Evolutionary conservation across 2,888 invertebrate species (phyloP).

Genomic region (Hydriomena furcata): DNA sequence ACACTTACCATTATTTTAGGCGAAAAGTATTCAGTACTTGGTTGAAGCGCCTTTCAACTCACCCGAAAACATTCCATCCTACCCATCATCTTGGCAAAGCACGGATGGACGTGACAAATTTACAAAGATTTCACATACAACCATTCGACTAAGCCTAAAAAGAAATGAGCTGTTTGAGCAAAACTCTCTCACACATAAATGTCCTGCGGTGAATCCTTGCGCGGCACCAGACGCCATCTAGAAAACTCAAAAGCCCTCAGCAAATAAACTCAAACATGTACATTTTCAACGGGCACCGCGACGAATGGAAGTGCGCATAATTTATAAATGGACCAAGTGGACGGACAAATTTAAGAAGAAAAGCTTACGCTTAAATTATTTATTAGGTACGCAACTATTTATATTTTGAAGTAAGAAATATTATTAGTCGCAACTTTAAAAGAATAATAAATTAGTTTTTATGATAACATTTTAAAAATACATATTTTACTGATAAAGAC

Average conservation of each 20-base stretch:
- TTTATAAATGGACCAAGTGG: constrained; percentile 41
- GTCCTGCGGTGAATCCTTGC: constrained; percentile 44
- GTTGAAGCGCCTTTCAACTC: neutral
- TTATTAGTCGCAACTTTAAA: neutral
- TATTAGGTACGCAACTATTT: constrained; percentile 8
- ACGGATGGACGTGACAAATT: constrained; percentile 26
- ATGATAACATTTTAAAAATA: neutral
- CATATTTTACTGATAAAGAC: neutral
- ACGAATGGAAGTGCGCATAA: constrained; percentile 38
- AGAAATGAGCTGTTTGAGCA: constrained; percentile 40
- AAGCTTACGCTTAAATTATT: constrained; percentile 18
- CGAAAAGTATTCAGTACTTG: neutral
- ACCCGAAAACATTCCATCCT: constrained; percentile 4
- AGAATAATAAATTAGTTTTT: neutral
- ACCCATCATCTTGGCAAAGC: constrained; percentile 12
- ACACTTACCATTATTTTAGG: too few relatives aligned
- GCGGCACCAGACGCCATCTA: constrained; percentile 52
- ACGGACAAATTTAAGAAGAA: constrained; percentile 33
- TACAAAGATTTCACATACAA: constrained; percentile 20
- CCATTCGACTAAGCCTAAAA: constrained; percentile 26
- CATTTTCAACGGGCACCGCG: constrained; percentile 34
- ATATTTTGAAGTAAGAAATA: neutral
- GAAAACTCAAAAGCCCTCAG: constrained; percentile 53
- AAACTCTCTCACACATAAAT: constrained; percentile 39
- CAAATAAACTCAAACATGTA: constrained; percentile 54